phyloP scores from a whole-genome alignment of 1,140 invertebrate species.

The Lethocerus indicus region DNA sequence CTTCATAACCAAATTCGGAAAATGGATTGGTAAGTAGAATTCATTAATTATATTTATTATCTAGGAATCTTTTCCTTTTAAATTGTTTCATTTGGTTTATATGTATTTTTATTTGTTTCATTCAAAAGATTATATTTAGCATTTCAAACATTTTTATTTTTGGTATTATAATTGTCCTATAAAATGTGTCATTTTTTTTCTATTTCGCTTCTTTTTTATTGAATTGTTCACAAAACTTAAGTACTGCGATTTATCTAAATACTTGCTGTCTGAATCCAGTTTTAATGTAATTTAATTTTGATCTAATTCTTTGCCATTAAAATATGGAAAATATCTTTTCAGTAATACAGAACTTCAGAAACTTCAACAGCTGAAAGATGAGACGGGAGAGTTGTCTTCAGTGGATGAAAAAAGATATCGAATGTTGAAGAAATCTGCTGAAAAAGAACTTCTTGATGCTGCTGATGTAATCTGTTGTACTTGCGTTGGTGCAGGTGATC shows the following conservation, averaged over 20 bases:
- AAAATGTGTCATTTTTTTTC: no score
- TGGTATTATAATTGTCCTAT: no score
- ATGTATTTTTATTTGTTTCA: no score
- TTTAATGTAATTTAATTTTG: not conserved
- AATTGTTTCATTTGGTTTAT: not conserved
- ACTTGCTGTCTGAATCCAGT: not conserved
- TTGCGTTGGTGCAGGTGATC: conserved; percentile 96
- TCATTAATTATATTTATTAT: no score
- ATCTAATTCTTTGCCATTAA: no score
- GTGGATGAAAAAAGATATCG: conserved; percentile 91
- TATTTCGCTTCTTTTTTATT: no score
- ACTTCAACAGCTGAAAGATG: conserved; percentile 91
- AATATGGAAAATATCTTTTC: conserved; percentile 11
- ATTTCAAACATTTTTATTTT: no score
- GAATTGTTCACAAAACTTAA: no score
- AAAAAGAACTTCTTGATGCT: conserved; percentile 80
- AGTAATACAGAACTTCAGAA: conserved; percentile 84
- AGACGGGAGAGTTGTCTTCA: conserved; percentile 86
- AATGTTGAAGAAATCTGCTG: conserved; percentile 77
- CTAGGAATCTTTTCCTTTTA: no score
- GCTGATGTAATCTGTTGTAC: conserved; percentile 99
- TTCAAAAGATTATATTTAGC: no score
- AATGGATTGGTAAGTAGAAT: conserved; percentile 44
- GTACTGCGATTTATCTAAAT: no score
- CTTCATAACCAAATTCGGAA: conserved; percentile 95